These are phyloP conservation scores for Gastracanthus pulcherrimus DNA, from an alignment of 2,888 invertebrate genomes.

Conservation along the genomic window DNA sequence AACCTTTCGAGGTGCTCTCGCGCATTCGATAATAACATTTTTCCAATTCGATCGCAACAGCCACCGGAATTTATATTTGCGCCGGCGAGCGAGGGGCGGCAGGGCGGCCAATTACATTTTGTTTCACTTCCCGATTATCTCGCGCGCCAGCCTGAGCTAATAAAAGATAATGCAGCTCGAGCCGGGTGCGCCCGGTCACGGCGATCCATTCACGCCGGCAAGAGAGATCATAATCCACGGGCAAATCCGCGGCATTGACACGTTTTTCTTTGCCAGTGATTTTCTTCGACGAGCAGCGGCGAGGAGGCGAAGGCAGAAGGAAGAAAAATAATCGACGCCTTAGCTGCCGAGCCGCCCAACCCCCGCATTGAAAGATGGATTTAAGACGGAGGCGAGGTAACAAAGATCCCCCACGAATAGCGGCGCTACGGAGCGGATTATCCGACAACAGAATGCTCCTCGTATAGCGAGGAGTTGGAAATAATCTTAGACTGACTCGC, in stretches of 20 bases:
- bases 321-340: conserved; percentile 38
- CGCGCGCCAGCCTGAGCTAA: neutral
- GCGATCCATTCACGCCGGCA: neutral
- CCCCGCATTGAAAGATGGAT: conserved; percentile 38
- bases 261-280: conserved; percentile 5
- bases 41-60: neutral
- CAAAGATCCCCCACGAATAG: conserved; percentile 6
- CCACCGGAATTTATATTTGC: neutral
- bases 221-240: conserved; percentile 29
- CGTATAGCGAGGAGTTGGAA: neutral
- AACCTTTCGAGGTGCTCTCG: too few species aligned
- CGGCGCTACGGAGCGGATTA: conserved; percentile 17
- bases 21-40: too few species aligned
- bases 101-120: neutral
- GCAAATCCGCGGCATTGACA: conserved; percentile 32
- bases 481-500: conserved; percentile 13
- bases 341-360: neutral
- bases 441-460: neutral
- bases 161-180: neutral
- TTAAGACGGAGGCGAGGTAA: conserved; percentile 26
- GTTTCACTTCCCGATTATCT: neutral
- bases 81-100: neutral
- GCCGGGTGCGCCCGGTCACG: neutral
- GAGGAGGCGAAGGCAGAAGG: too few species aligned
- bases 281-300: too few species aligned